phyloP scores from a whole-genome alignment of 1,140 invertebrate species.

The Drosophila kurseongensis region DNA sequence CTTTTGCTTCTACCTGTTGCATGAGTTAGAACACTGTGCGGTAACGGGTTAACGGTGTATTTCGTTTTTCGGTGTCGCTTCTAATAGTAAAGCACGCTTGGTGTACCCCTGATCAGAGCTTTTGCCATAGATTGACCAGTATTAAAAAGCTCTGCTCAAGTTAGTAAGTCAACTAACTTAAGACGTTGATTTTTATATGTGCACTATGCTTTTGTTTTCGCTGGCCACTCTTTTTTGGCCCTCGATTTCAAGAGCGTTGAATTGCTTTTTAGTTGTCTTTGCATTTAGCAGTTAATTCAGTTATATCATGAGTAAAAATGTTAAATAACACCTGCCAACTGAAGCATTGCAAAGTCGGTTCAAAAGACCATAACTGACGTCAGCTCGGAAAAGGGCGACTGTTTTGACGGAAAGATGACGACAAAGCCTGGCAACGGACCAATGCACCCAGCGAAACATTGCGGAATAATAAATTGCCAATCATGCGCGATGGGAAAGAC shows the following conservation, averaged over 20 bases:
- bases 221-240: slow-evolving; percentile 32
- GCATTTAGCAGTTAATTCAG: slow-evolving; percentile 42
- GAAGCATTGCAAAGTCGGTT: slow-evolving; percentile 49
- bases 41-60: too few species aligned
- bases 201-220: slow-evolving; percentile 1
- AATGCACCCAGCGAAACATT: slow-evolving; percentile 47
- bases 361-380: slow-evolving; percentile 49
- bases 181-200: not conserved
- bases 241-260: slow-evolving; percentile 32
- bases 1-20: too few species aligned
- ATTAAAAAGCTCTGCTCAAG: slow-evolving; percentile 1
- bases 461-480: slow-evolving; percentile 29
- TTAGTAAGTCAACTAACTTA: not conserved
- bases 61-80: too few species aligned
- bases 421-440: slow-evolving; percentile 36
- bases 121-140: not conserved
- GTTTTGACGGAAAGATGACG: slow-evolving; percentile 9
- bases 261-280: slow-evolving; percentile 28
- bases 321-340: slow-evolving; percentile 59
- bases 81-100: too few species aligned
- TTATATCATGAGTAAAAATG: slow-evolving; percentile 50
- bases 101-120: not conserved
- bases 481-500: slow-evolving; percentile 10
- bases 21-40: too few species aligned
- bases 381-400: slow-evolving; percentile 30